Conservation (phyloP, 53 echinoderm and acorn worm genomes). For the Glandiceps talaboti region DNA sequence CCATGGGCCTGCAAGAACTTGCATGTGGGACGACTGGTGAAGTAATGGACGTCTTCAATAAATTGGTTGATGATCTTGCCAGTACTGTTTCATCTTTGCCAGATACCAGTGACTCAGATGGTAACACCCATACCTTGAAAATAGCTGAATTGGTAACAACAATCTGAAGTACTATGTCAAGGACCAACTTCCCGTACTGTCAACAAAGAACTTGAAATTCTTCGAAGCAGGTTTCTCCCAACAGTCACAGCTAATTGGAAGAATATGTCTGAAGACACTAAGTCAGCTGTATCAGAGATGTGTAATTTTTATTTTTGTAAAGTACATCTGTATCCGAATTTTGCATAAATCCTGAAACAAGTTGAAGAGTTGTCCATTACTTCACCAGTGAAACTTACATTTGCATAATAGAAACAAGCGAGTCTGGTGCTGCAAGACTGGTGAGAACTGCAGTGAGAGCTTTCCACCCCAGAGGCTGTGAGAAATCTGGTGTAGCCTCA, state of each 20-base stretch:
- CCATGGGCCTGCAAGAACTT: slow-evolving; percentile 14
- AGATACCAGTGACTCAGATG: slow-evolving; percentile 2
- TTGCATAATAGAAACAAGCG: slow-evolving; percentile 10
- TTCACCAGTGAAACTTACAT: slow-evolving; percentile 1
- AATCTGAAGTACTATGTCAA: slow-evolving; percentile 33
- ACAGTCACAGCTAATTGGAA: slow-evolving; percentile 9
- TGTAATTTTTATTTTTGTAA: slow-evolving; percentile 24
- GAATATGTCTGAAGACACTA: slow-evolving; percentile 7
- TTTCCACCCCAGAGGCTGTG: slow-evolving; percentile 16
- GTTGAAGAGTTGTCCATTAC: slow-evolving; percentile 12
- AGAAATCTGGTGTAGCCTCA: slow-evolving; percentile 26
- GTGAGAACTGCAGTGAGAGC: slow-evolving; percentile 28
- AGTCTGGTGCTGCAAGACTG: slow-evolving; percentile 5
- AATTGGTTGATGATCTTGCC: background rate
- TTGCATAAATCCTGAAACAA: slow-evolving; percentile 23
- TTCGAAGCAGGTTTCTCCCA: background rate
- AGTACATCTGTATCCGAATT: slow-evolving; percentile 25
- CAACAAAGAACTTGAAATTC: slow-evolving; percentile 7
- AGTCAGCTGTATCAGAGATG: background rate
- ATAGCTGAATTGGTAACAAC: slow-evolving; percentile 5
- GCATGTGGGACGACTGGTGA: slow-evolving; percentile 5
- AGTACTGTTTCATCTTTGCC: slow-evolving; percentile 4
- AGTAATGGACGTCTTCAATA: slow-evolving; percentile 1
- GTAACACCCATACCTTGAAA: background rate
- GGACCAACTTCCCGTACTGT: slow-evolving; percentile 46